phyloP scores from a whole-genome alignment of 92 coral and sea anemone species.

The Paragorgia papillata region DNA sequence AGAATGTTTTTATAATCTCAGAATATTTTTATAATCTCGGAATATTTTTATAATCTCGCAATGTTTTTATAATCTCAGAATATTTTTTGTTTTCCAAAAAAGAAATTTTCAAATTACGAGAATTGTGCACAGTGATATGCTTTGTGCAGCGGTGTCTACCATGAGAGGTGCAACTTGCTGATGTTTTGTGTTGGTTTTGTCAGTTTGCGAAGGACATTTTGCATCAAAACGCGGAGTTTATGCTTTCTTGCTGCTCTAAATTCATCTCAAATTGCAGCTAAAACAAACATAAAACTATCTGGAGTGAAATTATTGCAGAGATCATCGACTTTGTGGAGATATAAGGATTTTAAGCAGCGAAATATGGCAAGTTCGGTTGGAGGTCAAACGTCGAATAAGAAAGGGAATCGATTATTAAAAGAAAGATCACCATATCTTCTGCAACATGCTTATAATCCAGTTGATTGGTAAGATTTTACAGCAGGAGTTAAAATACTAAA shows the following conservation, averaged over 20 bases:
- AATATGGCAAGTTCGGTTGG: not conserved
- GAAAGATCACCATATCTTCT: conserved; percentile 95
- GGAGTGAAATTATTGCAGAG: not conserved
- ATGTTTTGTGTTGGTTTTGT: not conserved
- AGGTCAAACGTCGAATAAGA: not conserved
- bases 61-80: too few species aligned
- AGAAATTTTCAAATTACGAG: too few species aligned
- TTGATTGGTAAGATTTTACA: conserved; percentile 80
- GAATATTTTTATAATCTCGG: too few species aligned
- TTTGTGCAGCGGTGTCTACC: conserved; percentile 1
- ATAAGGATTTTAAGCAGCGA: not conserved
- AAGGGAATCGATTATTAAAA: conserved; percentile 68
- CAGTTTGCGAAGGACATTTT: not conserved
- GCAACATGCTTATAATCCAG: conserved; percentile 95
- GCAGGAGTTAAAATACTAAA: not conserved
- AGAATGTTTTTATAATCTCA: too few species aligned
- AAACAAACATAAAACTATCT: not conserved
- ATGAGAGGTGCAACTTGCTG: not conserved
- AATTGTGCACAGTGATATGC: not conserved
- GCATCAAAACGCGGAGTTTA: not conserved
- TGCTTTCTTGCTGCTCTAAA: not conserved
- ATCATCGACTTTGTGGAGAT: not conserved
- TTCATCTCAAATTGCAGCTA: not conserved
- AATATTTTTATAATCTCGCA: too few species aligned
- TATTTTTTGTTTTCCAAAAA: too few species aligned